Evolutionary conservation across 2,797 vertebrate species (phyloP).

Genomic region (Ptychadena robeensis): DNA sequence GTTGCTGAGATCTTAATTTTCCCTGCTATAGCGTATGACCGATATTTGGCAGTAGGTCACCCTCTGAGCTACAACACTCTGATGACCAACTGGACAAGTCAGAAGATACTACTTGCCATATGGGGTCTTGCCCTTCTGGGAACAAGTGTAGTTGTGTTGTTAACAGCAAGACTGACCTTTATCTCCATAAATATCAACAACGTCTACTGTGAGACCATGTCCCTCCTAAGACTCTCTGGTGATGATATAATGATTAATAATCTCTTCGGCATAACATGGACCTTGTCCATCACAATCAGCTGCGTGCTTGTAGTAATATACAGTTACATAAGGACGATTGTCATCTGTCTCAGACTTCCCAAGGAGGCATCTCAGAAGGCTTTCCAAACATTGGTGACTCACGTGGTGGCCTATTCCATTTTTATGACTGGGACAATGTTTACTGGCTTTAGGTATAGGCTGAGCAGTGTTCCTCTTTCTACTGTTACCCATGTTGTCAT

Average conservation of each 20-base stretch:
- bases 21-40: conserved; percentile 35
- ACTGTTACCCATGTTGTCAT: not conserved
- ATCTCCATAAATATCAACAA: conserved; percentile 1
- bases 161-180: not conserved
- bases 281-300: not conserved
- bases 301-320: not conserved
- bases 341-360: conserved; percentile 11
- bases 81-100: conserved; percentile 21
- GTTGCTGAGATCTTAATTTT: conserved; percentile 13
- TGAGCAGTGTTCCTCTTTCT: not conserved
- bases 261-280: not conserved
- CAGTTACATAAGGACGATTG: conserved; percentile 16
- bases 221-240: not conserved
- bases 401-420: conserved; percentile 1
- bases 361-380: conserved; percentile 2
- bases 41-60: conserved; percentile 27
- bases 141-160: not conserved
- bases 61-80: conserved; percentile 25
- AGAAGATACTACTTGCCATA: not conserved
- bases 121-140: not conserved
- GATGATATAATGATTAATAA: not conserved
- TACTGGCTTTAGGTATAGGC: conserved; percentile 8
- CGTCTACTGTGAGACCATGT: conserved; percentile 36
- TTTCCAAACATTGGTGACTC: conserved; percentile 30
- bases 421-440: conserved; percentile 7